A percentile compares a stretch with the other conserved stretches of the same genome.
These are phyloP conservation scores for Coilia nasus DNA, from an alignment of 2,797 vertebrate species.

Conservation along the genomic window DNA sequence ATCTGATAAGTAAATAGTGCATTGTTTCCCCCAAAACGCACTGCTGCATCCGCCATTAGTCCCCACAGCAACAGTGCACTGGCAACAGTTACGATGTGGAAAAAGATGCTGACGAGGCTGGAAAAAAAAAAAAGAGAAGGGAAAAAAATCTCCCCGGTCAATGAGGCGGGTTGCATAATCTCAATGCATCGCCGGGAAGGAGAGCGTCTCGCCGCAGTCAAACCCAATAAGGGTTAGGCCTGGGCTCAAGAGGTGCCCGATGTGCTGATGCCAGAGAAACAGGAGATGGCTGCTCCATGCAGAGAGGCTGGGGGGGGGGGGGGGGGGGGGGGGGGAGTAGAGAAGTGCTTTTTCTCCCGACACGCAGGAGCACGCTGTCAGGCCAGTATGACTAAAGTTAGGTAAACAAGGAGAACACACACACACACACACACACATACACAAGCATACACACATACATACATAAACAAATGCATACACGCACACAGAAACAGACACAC, in stretches of 20 bases:
- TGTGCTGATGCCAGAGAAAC: neutral
- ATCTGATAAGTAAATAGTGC: slow-evolving; percentile 55
- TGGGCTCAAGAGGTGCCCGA: neutral
- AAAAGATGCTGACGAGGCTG: neutral
- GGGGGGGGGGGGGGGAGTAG: neutral
- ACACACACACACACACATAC: neutral
- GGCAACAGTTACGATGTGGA: neutral
- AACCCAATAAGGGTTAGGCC: neutral
- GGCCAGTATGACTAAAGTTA: neutral
- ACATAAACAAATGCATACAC: no score
- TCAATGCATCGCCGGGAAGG: neutral
- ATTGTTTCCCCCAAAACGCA: neutral
- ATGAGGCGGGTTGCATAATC: slow-evolving; percentile 13
- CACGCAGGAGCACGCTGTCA: neutral
- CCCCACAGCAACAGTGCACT: neutral
- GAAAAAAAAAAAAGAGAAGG: neutral
- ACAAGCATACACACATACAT: neutral
- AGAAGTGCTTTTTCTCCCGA: neutral
- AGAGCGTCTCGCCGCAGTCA: neutral
- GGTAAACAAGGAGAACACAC: neutral
- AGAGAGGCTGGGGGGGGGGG: no score
- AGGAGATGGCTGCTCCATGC: neutral
- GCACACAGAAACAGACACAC: neutral
- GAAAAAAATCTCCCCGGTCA: neutral
- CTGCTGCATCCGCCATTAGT: neutral